Evolutionary conservation across 1,140 invertebrate species (phyloP), one percentile per base, ranked within the genome.

Genomic region (Pristionchus pacificus): DNA sequence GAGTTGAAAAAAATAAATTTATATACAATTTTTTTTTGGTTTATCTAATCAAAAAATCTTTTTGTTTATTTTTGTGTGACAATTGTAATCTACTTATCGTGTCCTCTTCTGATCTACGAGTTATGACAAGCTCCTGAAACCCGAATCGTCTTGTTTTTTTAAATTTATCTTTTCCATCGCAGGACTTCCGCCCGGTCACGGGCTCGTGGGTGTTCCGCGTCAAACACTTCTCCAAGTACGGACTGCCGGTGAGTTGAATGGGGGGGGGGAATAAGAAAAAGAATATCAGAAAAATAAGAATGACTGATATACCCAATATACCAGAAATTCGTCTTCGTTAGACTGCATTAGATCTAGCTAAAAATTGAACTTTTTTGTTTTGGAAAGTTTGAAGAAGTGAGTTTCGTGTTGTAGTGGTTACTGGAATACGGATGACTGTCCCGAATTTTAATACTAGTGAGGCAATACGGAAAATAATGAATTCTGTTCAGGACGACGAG

Each of bases 201-300:
- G 96, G 96, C 10, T 94, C 93, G 25, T 98, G 95, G 95, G 93
- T 88, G 58, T 89, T 89, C 84, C 90, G 91, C 83, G 91, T 91
- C 75, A 80, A 71, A 72, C 95, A 97, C 86, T 98, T 97, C 85
- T 96, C 93, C 0, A 97, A 97, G 83, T 97, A 98, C 85, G 93
- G 92, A 1, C 85, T 96, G 29, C 24, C 60, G 6, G 90, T 90
- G 68, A 93, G 95, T 79, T 91, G 91, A 0, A 33, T 68, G 19
- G 19, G 38, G 38, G n/a, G n/a, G n/a, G n/a, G n/a, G n/a, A n/a
- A n/a, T n/a, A n/a, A n/a, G n/a, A n/a, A n/a, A n/a, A n/a, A n/a
- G n/a, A n/a, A n/a, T n/a, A n/a, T n/a, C n/a, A n/a, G n/a, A n/a
- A n/a, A n/a, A n/a, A n/a, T n/a, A n/a, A n/a, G n/a, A n/a, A n/a